phyloP scores from a whole-genome alignment of 2,888 invertebrate species.

The Clusia tigrina region DNA sequence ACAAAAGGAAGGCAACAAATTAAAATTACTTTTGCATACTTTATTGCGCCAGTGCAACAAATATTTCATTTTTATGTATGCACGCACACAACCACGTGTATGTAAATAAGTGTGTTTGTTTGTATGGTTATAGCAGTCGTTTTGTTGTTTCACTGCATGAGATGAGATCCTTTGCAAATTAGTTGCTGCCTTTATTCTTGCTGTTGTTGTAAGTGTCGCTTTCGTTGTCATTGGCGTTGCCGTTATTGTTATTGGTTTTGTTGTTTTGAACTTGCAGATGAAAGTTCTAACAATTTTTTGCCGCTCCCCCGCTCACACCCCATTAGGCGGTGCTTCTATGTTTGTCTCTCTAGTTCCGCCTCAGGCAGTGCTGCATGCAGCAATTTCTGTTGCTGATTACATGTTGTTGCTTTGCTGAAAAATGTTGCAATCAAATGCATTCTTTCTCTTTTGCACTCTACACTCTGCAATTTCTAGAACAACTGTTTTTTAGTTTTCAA shows the following conservation, averaged over 20 bases:
- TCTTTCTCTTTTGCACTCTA: not conserved
- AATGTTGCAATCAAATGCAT: not conserved
- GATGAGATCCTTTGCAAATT: not conserved
- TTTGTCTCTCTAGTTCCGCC: not conserved
- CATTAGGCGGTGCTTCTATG: not conserved
- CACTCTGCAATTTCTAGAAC: not conserved
- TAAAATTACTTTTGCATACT: conserved; percentile 6
- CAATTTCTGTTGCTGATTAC: not conserved
- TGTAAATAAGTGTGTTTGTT: not conserved
- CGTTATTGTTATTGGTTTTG: conserved; percentile 28
- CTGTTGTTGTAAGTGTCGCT: not conserved
- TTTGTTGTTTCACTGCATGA: not conserved
- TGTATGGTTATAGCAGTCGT: not conserved
- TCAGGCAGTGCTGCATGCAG: not conserved
- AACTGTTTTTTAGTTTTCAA: too few species aligned
- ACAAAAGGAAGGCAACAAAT: not conserved
- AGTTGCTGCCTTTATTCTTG: conserved; percentile 1
- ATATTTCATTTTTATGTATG: not conserved
- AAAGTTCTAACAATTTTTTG: conserved; percentile 35
- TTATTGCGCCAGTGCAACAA: not conserved
- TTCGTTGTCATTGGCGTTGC: not conserved
- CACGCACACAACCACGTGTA: too few species aligned
- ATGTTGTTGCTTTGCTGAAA: not conserved
- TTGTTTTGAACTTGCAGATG: conserved; percentile 26
- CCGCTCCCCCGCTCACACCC: not conserved